Conservation (phyloP, 2,797 vertebrate species). For the Tympanoctomys barrerae region DNA sequence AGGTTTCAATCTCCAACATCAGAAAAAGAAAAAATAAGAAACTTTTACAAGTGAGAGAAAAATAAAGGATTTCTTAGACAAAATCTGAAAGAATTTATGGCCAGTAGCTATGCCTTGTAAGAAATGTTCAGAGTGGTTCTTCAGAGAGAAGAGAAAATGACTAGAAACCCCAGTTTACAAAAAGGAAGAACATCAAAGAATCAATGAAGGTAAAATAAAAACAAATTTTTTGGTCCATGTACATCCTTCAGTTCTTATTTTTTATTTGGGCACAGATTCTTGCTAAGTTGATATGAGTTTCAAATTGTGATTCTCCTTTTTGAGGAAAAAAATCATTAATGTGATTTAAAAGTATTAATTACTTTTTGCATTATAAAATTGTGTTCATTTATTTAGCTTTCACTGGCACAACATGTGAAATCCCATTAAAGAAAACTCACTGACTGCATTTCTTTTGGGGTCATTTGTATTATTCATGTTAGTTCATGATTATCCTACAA, state of each 20-base stretch:
- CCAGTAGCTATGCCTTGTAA: neutral
- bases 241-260: neutral
- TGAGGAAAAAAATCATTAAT: neutral
- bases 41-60: neutral
- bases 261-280: neutral
- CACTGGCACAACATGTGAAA: neutral
- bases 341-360: neutral
- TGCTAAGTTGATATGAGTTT: neutral
- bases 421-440: neutral
- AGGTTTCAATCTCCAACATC: neutral
- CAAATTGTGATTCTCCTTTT: neutral
- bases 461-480: neutral
- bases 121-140: neutral
- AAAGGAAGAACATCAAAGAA: neutral
- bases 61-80: neutral
- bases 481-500: neutral
- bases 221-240: neutral
- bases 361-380: neutral
- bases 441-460: neutral
- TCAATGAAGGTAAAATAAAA: neutral
- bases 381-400: neutral
- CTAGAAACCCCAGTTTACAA: neutral
- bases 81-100: neutral
- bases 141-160: neutral
- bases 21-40: neutral